Evolutionary conservation across 1,140 invertebrate genomes (phyloP).

Genomic region (Dinoponera quadriceps): DNA sequence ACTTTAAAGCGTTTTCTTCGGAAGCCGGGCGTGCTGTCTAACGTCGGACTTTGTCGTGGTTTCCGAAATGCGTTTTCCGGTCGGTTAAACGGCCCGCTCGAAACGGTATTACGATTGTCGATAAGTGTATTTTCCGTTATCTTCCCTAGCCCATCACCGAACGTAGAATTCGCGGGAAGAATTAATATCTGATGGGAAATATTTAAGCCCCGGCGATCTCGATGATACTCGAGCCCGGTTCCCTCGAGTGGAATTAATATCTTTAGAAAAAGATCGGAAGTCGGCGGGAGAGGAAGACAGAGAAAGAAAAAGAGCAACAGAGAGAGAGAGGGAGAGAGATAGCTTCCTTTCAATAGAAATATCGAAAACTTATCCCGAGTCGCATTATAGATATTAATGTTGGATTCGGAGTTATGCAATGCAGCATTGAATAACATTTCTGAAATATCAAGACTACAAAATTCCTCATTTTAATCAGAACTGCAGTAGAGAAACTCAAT

Average conservation of each 20-base stretch:
- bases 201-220: conserved; percentile 31
- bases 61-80: conserved; percentile 73
- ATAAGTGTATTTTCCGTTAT: conserved; percentile 54
- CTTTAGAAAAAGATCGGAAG: conserved; percentile 17
- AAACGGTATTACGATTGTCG: conserved; percentile 73
- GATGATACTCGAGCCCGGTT: conserved; percentile 16
- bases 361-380: too few species aligned
- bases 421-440: too few species aligned
- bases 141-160: conserved; percentile 3
- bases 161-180: conserved; percentile 25
- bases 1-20: conserved; percentile 70
- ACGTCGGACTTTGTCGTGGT: conserved; percentile 55
- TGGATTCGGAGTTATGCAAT: too few species aligned
- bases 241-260: conserved; percentile 24
- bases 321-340: too few species aligned
- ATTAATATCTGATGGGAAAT: conserved; percentile 31
- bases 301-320: too few species aligned
- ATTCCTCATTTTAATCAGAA: too few species aligned
- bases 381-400: too few species aligned
- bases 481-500: too few species aligned
- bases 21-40: conserved; percentile 56
- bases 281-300: not conserved
- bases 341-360: too few species aligned
- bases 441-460: too few species aligned
- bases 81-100: conserved; percentile 71